phyloP scores from a whole-genome alignment of 2,888 invertebrate species.

The Habroteleia sp. region DNA sequence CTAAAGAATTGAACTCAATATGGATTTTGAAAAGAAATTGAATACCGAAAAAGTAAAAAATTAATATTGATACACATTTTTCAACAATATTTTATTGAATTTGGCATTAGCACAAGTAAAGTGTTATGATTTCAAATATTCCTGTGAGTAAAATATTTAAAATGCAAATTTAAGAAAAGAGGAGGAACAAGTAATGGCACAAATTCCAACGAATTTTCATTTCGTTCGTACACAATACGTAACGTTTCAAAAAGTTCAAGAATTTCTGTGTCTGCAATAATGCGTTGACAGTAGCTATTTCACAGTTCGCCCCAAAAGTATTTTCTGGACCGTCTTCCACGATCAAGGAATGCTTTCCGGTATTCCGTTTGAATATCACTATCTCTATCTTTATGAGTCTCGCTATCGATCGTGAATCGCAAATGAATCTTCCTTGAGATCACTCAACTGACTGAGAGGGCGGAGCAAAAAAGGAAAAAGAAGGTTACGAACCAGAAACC shows the following conservation, averaged over 20 bases:
- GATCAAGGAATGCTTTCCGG: constrained; percentile 44
- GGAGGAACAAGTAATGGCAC: constrained; percentile 30
- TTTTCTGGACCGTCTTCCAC: constrained; percentile 27
- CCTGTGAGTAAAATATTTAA: constrained; percentile 24
- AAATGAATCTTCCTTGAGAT: constrained; percentile 68
- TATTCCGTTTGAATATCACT: constrained; percentile 61
- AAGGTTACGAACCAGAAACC: constrained; percentile 35
- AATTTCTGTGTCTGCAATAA: constrained; percentile 34
- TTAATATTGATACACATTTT: no score
- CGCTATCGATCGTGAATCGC: constrained; percentile 70
- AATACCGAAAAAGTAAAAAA: no score
- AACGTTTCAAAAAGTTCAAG: constrained; percentile 38
- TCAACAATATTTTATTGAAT: neutral
- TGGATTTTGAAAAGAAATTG: no score
- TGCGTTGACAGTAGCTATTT: constrained; percentile 53
- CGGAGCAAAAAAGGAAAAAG: constrained; percentile 10
- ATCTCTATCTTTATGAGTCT: constrained; percentile 70
- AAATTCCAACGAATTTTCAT: constrained; percentile 38
- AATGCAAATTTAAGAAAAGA: constrained; percentile 35
- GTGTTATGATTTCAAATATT: constrained; percentile 5
- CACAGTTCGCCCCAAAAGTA: constrained; percentile 38
- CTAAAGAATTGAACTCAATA: no score
- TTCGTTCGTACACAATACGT: constrained; percentile 34
- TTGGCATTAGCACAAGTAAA: neutral
- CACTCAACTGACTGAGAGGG: constrained; percentile 48